A percentile compares a stretch with the other conserved stretches of the same genome.
These are phyloP conservation scores for Acipenser oxyrinchus DNA, from an alignment of 2,797 vertebrate genomes.

Conservation along the genomic window DNA sequence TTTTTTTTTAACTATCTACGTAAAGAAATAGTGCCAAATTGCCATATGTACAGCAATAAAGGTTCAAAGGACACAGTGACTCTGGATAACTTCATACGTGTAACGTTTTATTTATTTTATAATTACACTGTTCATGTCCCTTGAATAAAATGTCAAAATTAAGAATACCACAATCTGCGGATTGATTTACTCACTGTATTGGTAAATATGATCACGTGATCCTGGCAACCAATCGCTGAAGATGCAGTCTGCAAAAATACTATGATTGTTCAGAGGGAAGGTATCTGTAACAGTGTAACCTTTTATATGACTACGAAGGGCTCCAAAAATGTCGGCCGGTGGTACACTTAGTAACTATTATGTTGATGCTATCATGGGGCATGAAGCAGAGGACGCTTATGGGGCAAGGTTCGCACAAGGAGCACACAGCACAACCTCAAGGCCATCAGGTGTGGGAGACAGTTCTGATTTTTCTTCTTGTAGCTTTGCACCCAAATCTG, in stretches of 20 bases:
- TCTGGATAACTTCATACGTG: conserved; percentile 12
- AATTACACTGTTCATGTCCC: conserved; percentile 3
- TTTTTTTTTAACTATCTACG: conserved; percentile 28
- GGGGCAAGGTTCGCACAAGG: conserved; percentile 73
- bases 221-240: conserved; percentile 74
- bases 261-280: conserved; percentile 78
- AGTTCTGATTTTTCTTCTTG: conserved; percentile 75
- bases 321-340: conserved; percentile 80
- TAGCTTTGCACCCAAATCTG: conserved; percentile 71
- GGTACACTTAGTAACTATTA: conserved; percentile 87
- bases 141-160: conserved; percentile 22
- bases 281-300: conserved; percentile 67
- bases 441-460: conserved; percentile 64
- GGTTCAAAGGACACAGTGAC: conserved; percentile 20
- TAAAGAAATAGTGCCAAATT: conserved; percentile 66
- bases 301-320: conserved; percentile 74
- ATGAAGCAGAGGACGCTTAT: conserved; percentile 79
- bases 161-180: conserved; percentile 56
- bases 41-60: conserved; percentile 21
- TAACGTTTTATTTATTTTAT: conserved; percentile 7
- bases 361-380: conserved; percentile 84
- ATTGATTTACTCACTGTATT: conserved; percentile 78
- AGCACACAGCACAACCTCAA: conserved; percentile 61
- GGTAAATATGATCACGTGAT: conserved; percentile 91
- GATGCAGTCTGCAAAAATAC: conserved; percentile 75